phyloP scores from a whole-genome alignment of 2,797 vertebrate species.

The Artibeus jamaicensis region DNA sequence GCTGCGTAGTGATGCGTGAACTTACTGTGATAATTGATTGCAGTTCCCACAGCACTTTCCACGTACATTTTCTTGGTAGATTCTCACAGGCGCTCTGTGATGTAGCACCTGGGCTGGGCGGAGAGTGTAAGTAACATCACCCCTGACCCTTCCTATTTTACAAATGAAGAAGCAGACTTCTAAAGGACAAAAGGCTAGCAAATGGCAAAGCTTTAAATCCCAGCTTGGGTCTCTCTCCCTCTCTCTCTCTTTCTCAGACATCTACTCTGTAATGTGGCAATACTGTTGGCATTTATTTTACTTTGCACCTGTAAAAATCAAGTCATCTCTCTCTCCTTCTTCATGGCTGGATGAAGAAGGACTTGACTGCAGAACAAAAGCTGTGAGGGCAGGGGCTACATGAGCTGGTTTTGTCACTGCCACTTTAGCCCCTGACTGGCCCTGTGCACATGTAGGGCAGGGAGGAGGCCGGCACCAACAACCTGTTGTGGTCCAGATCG shows the following conservation, averaged over 20 bases:
- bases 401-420: neutral
- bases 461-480: neutral
- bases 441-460: neutral
- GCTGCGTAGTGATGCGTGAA: neutral
- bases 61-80: neutral
- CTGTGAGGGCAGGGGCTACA: neutral
- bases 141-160: neutral
- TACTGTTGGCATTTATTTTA: neutral
- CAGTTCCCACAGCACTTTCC: neutral
- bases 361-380: neutral
- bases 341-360: neutral
- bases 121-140: neutral
- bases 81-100: neutral
- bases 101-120: neutral
- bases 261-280: neutral
- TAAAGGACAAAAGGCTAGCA: neutral
- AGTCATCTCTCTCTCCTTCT: neutral
- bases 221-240: neutral
- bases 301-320: neutral
- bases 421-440: neutral
- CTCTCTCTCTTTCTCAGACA: neutral
- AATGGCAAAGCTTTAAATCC: neutral
- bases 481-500: neutral
- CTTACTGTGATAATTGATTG: neutral
- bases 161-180: neutral